Conservation (phyloP, 2,113 vertebrate species). For the Ursus arctos region DNA sequence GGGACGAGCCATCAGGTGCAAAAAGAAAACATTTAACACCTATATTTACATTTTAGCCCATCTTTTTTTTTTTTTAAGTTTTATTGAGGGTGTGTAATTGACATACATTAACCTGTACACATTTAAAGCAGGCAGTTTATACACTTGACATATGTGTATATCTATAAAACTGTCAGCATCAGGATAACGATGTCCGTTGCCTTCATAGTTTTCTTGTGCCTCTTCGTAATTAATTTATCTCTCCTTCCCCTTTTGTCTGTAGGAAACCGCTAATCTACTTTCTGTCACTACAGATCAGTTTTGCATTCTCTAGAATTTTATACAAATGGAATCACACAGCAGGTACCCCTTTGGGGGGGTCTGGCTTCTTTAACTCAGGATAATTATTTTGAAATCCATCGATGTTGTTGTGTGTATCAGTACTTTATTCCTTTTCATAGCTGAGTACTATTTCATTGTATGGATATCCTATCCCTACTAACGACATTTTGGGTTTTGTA, state of each 20-base stretch:
- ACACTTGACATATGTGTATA: not conserved
- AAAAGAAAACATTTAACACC: not conserved
- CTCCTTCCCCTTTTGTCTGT: not conserved
- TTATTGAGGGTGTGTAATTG: not conserved
- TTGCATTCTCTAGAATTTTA: not conserved
- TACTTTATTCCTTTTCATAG: not conserved
- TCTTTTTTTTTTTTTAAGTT: not conserved
- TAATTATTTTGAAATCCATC: not conserved
- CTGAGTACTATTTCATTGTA: not conserved
- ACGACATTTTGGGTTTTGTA: not conserved
- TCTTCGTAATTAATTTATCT: not conserved
- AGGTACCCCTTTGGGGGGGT: not conserved
- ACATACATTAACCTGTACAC: not conserved
- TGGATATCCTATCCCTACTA: not conserved
- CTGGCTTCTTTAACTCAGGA: not conserved
- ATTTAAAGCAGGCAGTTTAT: not conserved
- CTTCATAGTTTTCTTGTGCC: not conserved
- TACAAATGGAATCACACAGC: not conserved
- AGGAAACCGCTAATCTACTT: not conserved
- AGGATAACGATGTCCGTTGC: not conserved
- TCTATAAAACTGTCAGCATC: not conserved
- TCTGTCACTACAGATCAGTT: not conserved
- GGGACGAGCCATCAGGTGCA: not conserved
- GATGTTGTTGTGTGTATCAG: not conserved
- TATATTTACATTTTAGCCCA: not conserved